Conservation (phyloP, 2,113 vertebrate genomes). For the Chlamydotis undulata region DNA sequence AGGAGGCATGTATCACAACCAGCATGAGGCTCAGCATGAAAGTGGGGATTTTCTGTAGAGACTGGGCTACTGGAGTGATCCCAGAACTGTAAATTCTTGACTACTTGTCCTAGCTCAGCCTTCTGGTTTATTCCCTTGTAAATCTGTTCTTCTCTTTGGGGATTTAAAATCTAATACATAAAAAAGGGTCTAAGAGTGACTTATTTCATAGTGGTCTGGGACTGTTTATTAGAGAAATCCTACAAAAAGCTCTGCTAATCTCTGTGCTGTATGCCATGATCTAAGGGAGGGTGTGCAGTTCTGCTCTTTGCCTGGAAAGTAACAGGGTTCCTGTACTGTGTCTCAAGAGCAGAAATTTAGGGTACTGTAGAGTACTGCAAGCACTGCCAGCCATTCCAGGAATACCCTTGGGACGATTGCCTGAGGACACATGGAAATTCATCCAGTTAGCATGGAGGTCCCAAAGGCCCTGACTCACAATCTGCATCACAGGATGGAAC, state of each 20-base stretch:
- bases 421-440: neutral
- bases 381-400: neutral
- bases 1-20: neutral
- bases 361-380: neutral
- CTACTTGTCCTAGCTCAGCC: neutral
- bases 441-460: neutral
- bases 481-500: neutral
- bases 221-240: conserved; percentile 28
- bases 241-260: neutral
- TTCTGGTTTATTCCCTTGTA: neutral
- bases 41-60: neutral
- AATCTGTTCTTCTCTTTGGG: neutral
- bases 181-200: neutral
- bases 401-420: neutral
- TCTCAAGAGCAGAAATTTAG: neutral
- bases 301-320: neutral
- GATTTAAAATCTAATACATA: conserved; percentile 16
- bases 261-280: neutral
- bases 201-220: neutral
- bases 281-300: neutral
- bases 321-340: neutral
- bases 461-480: neutral
- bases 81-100: neutral
- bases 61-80: neutral
- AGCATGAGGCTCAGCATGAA: neutral